Evolutionary conservation across 2,797 vertebrate species (phyloP), one percentile per base, ranked within the genome.

Genomic region (Heteromormyrus szaboi): DNA sequence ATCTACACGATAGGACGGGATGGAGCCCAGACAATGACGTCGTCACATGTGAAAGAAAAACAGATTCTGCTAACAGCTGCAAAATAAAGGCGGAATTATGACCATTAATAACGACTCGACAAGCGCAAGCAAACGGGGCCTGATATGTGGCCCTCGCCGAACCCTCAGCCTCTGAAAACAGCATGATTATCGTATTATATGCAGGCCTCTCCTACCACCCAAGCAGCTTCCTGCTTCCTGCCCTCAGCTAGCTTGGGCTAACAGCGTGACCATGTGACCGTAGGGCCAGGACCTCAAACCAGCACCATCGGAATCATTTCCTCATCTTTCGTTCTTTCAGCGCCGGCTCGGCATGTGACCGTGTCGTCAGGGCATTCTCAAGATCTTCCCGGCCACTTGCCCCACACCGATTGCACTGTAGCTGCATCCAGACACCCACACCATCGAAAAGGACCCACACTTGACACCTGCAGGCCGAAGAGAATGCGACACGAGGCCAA

Each of bases 401-500:
- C 11, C 22, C 14, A 14, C 37, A 44, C 29, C 17, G 2, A 76
- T 37, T 41, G 33, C 14, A 76, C 68, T 6, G 2, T 37, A 41
- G 68, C 33, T 37, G 12, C 4, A 17, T 19, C 33, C 89, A 89
- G 86, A 91, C 65, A 89, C 79, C 48, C 87, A 54, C 53, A 88
- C 11, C 41, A 8, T 87, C 88, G 56, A 85, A 62, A 90, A 81
- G 89, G 51, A 33, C 29, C 72, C 85, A 59, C 54, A 54, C 68
- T 89, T 50, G 92, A 88, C 87, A 89, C 90, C 88, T 56, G 88
- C 91, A 90, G 85, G 83, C 11, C 85, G 87, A 91, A 90, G 88
- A 88, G 92, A 91, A 91, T 91, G 91, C 93, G 89, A 89, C 91
- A 92, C 89, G 14, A 44, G 72, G 53, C 62, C 56, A 86, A 88